Percentiles rank a stretch among this genome's conserved stretches.
Conservation (phyloP, 2,113 vertebrate species). For the Phylloscopus trochilus region DNA sequence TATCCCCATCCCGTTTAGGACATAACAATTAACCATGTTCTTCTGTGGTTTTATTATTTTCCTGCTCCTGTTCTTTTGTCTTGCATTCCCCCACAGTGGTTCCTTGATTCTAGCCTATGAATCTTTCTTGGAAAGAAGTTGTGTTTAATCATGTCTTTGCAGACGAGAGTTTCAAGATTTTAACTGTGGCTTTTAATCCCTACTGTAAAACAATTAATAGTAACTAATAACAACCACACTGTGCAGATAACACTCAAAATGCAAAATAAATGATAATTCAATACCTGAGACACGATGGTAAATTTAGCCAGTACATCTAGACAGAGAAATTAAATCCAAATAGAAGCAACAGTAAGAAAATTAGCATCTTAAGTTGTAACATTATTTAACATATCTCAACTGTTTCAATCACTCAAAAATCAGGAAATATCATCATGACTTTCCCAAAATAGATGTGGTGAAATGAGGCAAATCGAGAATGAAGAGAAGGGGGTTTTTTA, state of each 20-base stretch:
- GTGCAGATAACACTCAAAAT: background rate
- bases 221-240: background rate
- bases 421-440: background rate
- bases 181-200: background rate
- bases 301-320: background rate
- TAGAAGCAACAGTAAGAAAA: background rate
- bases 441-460: background rate
- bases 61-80: background rate
- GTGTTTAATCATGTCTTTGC: background rate
- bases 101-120: background rate
- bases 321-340: background rate
- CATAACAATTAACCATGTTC: background rate
- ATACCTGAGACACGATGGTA: background rate
- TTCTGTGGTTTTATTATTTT: background rate
- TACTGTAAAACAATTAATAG: background rate
- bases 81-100: background rate
- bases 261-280: slow-evolving; percentile 18
- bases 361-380: background rate
- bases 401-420: background rate
- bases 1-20: background rate
- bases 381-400: background rate
- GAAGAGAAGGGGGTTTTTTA: background rate
- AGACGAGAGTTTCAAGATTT: background rate
- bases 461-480: background rate
- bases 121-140: background rate